Base-by-base conservation (phyloP, 1,140 invertebrate species). In the Drosophila carrolli region DNA sequence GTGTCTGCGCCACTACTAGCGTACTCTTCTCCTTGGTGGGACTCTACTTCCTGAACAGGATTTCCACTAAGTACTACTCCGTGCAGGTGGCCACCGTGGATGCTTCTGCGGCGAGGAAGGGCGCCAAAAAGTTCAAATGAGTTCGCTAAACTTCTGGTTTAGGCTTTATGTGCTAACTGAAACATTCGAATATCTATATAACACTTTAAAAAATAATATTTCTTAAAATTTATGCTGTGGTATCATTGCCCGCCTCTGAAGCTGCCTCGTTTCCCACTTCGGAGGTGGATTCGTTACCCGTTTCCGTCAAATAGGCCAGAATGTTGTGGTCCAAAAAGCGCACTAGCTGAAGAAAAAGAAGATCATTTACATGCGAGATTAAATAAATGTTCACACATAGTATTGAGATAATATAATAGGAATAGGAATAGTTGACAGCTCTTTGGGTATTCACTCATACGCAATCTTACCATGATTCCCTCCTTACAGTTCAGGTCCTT, bases 1-100 rank as follows among this genome's bases (percentile, higher is more conserved):
- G 92, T 5, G 92, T 92, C 13, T 91, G 90, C 70, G 92, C 88
- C 10, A 92, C 92, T n/a, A 92, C 92, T 13, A 91, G 91, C 47
- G 68, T 92, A 19, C 50, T 92, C 0, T 92, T 92, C 48, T 92
- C 91, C 0, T 50, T 92, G 14, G 60, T 88, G 7, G 91, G 86
- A 2, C 73, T 92, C 46, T 92, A 91, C 51, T 92, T 92, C 35
- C 53, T 92, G 0, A 91, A 92, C 60, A 82, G 86, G 38, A 91
- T 92, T 23, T 92, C 92, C 5, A 80, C 78, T 0, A 91, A 91
- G 57, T 83, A 91, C 58, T 90, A 92, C 53, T 80, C 82, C 55
- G 79, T 55, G 50, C 46, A 61, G 16, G 41, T 68, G 9, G 40
- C 60, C 5, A n/a, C 72, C 4, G 72, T 90, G 1, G 86, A 81